Conservation (phyloP, 2,888 invertebrate genomes). For the Vesta saturnalis region DNA sequence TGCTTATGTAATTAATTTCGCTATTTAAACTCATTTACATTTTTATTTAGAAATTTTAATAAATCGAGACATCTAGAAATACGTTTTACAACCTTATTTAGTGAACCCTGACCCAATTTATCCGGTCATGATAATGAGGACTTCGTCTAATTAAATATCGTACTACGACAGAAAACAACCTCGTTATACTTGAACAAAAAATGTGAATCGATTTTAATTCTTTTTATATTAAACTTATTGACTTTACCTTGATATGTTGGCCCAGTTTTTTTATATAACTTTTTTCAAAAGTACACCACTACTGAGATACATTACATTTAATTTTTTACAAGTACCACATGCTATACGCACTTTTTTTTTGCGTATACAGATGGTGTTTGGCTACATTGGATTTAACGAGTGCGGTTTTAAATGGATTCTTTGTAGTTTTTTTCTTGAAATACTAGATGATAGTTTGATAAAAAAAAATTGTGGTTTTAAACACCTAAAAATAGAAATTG, state of each 20-base stretch:
- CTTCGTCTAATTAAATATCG: conserved; percentile 22
- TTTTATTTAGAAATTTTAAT: conserved; percentile 12
- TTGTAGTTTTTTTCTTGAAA: too few relatives aligned
- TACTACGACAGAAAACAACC: conserved; percentile 18
- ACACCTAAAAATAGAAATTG: too few relatives aligned
- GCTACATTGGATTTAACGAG: background rate
- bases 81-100: conserved; percentile 17
- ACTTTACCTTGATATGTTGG: background rate
- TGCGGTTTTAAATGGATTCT: background rate
- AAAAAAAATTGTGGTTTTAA: too few relatives aligned
- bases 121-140: conserved; percentile 30
- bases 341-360: background rate
- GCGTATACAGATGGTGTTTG: background rate
- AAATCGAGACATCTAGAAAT: conserved; percentile 8
- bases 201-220: background rate
- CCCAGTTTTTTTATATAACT: too few relatives aligned
- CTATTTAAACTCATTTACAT: background rate
- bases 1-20: too few relatives aligned
- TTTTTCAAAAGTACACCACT: too few relatives aligned
- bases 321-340: too few relatives aligned
- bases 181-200: conserved; percentile 18
- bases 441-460: too few relatives aligned
- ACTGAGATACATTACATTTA: too few relatives aligned
- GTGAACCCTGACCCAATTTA: conserved; percentile 29
- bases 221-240: background rate